Evolutionary conservation across 2,113 vertebrate species (phyloP).

Genomic region (Lepus americanus): DNA sequence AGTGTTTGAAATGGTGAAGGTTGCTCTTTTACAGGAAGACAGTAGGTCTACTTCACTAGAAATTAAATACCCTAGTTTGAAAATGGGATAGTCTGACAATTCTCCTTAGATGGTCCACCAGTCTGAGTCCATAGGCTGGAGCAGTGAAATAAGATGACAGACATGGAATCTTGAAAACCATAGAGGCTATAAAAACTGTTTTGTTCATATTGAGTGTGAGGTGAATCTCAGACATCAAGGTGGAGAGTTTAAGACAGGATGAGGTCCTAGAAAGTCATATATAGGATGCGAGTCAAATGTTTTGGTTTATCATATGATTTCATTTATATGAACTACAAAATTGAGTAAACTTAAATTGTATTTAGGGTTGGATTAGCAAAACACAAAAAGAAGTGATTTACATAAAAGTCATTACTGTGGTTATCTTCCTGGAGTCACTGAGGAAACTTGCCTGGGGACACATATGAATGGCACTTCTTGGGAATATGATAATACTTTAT

Average conservation of each 20-base stretch:
- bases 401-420: not conserved
- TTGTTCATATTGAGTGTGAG: not conserved
- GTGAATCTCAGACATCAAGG: accelerated
- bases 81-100: not conserved
- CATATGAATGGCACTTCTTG: not conserved
- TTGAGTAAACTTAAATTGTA: not conserved
- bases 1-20: too few relatives aligned
- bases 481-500: not conserved
- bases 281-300: not conserved
- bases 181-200: not conserved
- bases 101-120: not conserved
- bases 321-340: not conserved
- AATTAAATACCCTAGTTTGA: not conserved
- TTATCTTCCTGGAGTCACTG: not conserved
- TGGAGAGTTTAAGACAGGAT: not conserved
- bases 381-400: conserved; percentile 1
- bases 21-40: not conserved
- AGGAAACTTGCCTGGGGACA: not conserved
- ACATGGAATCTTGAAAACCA: not conserved
- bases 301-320: not conserved
- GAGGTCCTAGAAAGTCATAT: not conserved
- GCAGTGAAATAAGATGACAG: not conserved
- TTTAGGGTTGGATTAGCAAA: not conserved
- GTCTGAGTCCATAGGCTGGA: not conserved
- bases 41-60: not conserved